Evolutionary conservation across 1,140 invertebrate genomes (phyloP).

Genomic region (Trialeurodes vaporariorum): DNA sequence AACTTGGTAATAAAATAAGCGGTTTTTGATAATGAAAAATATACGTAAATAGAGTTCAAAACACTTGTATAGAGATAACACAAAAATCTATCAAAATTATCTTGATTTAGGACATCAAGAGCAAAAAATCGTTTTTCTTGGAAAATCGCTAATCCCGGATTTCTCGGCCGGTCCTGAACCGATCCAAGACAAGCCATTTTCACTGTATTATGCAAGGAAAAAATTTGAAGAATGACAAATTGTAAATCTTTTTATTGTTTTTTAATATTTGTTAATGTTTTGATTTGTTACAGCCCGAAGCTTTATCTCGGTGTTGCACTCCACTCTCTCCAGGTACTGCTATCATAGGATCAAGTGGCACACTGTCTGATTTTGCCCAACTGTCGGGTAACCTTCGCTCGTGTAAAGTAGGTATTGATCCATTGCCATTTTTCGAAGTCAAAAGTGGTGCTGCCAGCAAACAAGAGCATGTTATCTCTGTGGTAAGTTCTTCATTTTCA

Average conservation of each 20-base stretch:
- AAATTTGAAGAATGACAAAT: too few relatives aligned
- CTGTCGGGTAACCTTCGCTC: constrained; percentile 18
- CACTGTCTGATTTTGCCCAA: constrained; percentile 39
- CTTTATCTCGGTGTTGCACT: constrained; percentile 65
- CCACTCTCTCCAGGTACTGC: constrained; percentile 58
- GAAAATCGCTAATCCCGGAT: not conserved
- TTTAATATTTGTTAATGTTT: constrained; percentile 11
- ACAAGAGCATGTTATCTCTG: constrained; percentile 73
- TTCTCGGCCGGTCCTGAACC: not conserved
- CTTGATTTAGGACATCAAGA: too few relatives aligned
- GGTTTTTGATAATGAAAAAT: too few relatives aligned
- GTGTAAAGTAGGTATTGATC: constrained; percentile 12
- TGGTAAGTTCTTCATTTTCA: constrained; percentile 42
- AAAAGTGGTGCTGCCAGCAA: constrained; percentile 75
- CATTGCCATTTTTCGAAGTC: constrained; percentile 64
- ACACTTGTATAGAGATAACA: too few relatives aligned
- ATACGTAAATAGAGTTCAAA: too few relatives aligned
- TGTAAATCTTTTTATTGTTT: not conserved
- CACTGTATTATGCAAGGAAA: too few relatives aligned
- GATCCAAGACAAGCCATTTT: not conserved
- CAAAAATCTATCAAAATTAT: too few relatives aligned
- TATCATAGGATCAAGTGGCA: constrained; percentile 32
- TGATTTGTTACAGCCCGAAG: constrained; percentile 50
- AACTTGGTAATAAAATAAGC: too few relatives aligned
- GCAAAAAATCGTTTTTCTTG: too few relatives aligned